Conservation (phyloP, 2,888 invertebrate genomes). For the Caenorhabditis afra region DNA sequence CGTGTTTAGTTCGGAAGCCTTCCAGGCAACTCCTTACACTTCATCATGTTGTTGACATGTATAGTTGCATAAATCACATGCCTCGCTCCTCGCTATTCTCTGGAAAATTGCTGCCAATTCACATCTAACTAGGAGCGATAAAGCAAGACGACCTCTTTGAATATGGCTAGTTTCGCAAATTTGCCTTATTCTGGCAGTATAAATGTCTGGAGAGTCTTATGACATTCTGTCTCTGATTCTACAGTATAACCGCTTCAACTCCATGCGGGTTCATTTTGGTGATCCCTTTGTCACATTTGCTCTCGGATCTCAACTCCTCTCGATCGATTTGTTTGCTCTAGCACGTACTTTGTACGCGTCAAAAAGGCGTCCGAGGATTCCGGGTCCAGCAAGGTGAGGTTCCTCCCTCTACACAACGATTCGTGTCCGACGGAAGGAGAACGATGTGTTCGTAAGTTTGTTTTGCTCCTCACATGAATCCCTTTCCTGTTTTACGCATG, state of each 20-base stretch:
- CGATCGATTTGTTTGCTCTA: conserved; percentile 24
- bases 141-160: conserved; percentile 2
- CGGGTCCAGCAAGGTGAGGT: conserved; percentile 33
- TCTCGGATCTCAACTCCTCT: background rate
- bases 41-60: conserved; percentile 31
- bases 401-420: conserved; percentile 2
- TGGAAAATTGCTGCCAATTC: conserved; percentile 37
- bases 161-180: conserved; percentile 16
- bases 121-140: conserved; percentile 41
- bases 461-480: conserved; percentile 7
- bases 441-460: background rate
- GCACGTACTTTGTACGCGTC: conserved; percentile 38
- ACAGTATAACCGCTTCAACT: too few species aligned
- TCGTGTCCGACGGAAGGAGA: background rate
- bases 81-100: background rate
- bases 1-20: conserved; percentile 19
- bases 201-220: conserved; percentile 24
- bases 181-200: conserved; percentile 9
- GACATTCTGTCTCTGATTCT: background rate
- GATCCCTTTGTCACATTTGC: conserved; percentile 14
- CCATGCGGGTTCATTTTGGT: too few species aligned
- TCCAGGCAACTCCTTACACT: conserved; percentile 11
- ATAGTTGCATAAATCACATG: conserved; percentile 41
- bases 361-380: conserved; percentile 26
- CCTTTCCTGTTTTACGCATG: conserved; percentile 3